A percentile compares a stretch with the other conserved stretches of the same genome.
Evolutionary conservation across 2,113 vertebrate species (phyloP).

Genomic region (Plestiodon gilberti): DNA sequence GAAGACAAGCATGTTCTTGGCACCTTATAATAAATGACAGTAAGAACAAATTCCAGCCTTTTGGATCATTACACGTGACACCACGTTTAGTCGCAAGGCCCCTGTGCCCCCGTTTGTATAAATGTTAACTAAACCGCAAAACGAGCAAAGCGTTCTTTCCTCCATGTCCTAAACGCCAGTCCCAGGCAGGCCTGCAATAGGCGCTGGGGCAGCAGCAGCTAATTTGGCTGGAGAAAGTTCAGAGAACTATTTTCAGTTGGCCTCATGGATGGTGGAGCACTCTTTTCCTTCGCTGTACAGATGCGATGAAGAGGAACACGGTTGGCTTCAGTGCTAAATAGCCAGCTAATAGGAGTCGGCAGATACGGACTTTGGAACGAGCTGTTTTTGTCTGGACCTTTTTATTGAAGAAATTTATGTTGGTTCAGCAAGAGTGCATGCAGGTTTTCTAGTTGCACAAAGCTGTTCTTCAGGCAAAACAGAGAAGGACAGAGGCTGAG

Average conservation of each 20-base stretch:
- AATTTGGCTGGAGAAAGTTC: background rate
- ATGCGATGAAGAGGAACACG: background rate
- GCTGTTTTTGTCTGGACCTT: background rate
- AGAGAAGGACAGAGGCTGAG: background rate
- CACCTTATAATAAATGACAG: background rate
- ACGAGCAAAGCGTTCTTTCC: background rate
- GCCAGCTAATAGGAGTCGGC: background rate
- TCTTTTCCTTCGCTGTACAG: no score
- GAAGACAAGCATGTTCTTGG: background rate
- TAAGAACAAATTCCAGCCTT: background rate
- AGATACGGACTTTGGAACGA: background rate
- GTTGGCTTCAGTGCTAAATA: no score
- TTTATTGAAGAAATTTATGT: background rate
- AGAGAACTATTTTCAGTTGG: no score
- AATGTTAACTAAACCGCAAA: background rate
- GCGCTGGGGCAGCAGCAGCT: no score
- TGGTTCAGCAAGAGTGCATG: background rate
- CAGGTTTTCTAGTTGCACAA: background rate
- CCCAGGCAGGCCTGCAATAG: background rate
- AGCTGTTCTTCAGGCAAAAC: background rate
- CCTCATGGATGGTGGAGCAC: no score
- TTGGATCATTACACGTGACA: background rate
- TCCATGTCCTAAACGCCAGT: background rate
- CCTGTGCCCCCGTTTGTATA: no score
- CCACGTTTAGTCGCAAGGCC: background rate